phyloP scores from a whole-genome alignment of 2,888 invertebrate genomes.

The Charanyca ferruginea region DNA sequence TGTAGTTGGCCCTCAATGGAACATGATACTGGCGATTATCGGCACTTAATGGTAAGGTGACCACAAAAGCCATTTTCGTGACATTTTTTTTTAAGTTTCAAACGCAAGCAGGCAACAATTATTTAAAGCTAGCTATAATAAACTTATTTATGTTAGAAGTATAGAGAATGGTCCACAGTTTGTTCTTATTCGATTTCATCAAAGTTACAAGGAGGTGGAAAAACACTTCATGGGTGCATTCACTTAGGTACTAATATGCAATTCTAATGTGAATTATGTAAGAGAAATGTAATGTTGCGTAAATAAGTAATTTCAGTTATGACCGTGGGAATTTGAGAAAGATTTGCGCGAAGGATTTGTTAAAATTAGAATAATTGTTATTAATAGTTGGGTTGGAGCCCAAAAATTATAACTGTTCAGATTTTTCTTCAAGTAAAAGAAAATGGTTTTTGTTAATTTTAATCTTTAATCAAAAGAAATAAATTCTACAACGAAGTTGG shows the following conservation, averaged over 20 bases:
- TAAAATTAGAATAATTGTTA: not conserved
- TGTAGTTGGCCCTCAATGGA: slow-evolving; percentile 33
- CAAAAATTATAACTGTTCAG: not conserved
- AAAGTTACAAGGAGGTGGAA: too few relatives aligned
- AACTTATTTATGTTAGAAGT: too few relatives aligned
- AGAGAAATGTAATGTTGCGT: not conserved
- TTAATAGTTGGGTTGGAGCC: not conserved
- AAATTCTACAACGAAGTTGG: not conserved
- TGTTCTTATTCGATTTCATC: too few relatives aligned
- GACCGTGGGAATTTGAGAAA: not conserved
- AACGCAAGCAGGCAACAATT: too few relatives aligned
- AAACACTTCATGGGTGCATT: slow-evolving; percentile 34
- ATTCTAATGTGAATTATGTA: not conserved
- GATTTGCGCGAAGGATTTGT: not conserved
- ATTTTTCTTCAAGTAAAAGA: not conserved
- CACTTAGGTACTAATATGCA: not conserved
- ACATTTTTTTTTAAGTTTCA: not conserved
- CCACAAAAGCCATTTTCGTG: slow-evolving; percentile 12
- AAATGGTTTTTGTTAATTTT: not conserved
- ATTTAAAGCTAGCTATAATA: too few relatives aligned
- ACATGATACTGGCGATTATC: slow-evolving; percentile 34
- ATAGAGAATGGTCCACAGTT: too few relatives aligned
- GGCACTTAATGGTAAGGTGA: slow-evolving; percentile 24
- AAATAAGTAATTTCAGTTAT: too few relatives aligned
- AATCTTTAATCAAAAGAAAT: not conserved